These are phyloP conservation scores for Bombus cullumanus DNA, from an alignment of 1,140 invertebrate genomes.

Conservation along the genomic window DNA sequence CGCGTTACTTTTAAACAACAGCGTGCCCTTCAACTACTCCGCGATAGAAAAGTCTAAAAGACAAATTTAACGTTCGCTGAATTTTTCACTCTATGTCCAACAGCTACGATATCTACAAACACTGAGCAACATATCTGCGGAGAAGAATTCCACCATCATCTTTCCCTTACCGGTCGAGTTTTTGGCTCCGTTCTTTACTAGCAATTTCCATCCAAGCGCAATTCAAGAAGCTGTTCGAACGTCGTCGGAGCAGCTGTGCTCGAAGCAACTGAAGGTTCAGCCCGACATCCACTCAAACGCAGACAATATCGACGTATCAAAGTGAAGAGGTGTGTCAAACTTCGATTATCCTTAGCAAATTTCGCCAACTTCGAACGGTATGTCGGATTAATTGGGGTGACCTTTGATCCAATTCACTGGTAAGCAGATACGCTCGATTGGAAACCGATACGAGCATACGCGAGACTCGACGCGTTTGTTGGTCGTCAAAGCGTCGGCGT, in stretches of 20 bases:
- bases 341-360: neutral
- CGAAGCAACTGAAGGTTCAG: neutral
- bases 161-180: constrained; percentile 97
- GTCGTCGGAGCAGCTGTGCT: neutral
- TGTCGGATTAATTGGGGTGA: neutral
- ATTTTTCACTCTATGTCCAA: constrained; percentile 20
- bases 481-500: constrained; percentile 10
- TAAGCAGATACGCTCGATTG: constrained; percentile 16
- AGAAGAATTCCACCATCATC: constrained; percentile 98
- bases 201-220: neutral
- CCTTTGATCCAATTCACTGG: constrained; percentile 3
- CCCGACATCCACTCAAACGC: neutral
- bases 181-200: constrained; percentile 81
- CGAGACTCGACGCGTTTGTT: neutral
- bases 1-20: too few relatives aligned
- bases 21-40: too few relatives aligned
- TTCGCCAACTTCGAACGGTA: neutral
- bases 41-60: too few relatives aligned
- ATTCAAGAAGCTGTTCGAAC: neutral
- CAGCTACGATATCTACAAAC: constrained; percentile 86
- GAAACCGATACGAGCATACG: neutral
- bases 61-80: too few relatives aligned
- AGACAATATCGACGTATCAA: neutral
- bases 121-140: constrained; percentile 95
- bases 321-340: neutral